Evolutionary conservation across 2,113 vertebrate genomes (phyloP).

Genomic region (Thymallus thymallus): DNA sequence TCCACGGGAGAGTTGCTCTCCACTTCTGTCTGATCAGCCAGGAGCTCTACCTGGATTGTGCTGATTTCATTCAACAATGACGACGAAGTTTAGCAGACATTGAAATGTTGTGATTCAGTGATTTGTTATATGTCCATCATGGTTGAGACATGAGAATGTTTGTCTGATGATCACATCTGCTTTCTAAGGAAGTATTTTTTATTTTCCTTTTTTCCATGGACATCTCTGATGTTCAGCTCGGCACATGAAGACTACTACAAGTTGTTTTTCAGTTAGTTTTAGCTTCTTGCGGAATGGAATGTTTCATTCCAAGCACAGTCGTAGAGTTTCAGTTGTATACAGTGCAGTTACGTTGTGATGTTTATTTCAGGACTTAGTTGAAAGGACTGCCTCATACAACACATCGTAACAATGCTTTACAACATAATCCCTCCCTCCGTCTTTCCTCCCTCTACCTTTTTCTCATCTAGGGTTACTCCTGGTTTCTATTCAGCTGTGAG

Average conservation of each 20-base stretch:
- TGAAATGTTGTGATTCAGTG: slow-evolving; percentile 33
- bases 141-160: slow-evolving; percentile 24
- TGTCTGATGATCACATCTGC: slow-evolving; percentile 56
- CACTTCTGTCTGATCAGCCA: slow-evolving; percentile 11
- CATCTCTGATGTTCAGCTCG: slow-evolving; percentile 47
- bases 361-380: too few species aligned
- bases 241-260: background rate
- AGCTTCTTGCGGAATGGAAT: too few species aligned
- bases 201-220: slow-evolving; percentile 35
- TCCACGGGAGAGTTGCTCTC: slow-evolving; percentile 1
- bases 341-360: too few species aligned
- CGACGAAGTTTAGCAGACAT: slow-evolving; percentile 34
- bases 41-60: background rate
- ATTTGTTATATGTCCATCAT: slow-evolving; percentile 38
- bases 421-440: too few species aligned
- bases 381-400: too few species aligned
- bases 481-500: too few species aligned
- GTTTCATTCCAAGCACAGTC: too few species aligned
- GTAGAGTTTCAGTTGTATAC: too few species aligned
- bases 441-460: too few species aligned
- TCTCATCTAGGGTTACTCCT: too few species aligned
- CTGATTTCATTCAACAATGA: slow-evolving; percentile 13
- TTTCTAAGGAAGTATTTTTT: slow-evolving; percentile 71
- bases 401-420: too few species aligned
- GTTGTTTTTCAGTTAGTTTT: too few species aligned